Conservation (phyloP, 2,113 vertebrate genomes). For the Engraulis encrasicolus region DNA sequence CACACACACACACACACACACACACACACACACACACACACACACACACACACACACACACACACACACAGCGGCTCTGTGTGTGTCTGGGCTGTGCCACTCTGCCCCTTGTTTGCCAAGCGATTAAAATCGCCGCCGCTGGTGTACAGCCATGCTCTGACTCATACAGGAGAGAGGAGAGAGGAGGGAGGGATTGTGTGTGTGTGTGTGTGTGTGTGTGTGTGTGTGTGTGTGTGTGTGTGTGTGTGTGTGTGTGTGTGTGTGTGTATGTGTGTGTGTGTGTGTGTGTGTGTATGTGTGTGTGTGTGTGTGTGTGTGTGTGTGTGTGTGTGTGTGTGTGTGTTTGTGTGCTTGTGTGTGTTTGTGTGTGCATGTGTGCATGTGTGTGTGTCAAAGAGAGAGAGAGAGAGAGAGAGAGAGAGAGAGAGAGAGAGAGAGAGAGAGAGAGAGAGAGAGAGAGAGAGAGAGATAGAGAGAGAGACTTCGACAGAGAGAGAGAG, state of each 20-base stretch:
- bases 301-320: no score
- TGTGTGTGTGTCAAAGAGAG: no score
- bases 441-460: no score
- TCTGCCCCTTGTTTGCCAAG: constrained; percentile 45
- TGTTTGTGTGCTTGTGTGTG: no score
- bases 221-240: not conserved
- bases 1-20: constrained; percentile 1
- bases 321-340: no score
- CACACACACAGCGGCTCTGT: not conserved
- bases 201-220: not conserved
- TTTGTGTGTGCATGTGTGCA: no score
- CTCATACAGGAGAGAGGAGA: constrained; percentile 17
- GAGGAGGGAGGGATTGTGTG: not conserved
- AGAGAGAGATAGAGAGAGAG: no score
- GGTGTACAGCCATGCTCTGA: constrained; percentile 34
- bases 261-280: no score
- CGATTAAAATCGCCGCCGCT: constrained; percentile 51
- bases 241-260: not conserved
- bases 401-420: no score
- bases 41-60: not conserved
- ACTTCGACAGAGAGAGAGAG: no score
- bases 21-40: not conserved
- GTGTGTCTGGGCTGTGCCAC: not conserved
- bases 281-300: no score
- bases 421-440: no score